These are phyloP conservation scores for Zelostemma sp. DNA, from an alignment of 1,140 invertebrate genomes.

Conservation along the genomic window DNA sequence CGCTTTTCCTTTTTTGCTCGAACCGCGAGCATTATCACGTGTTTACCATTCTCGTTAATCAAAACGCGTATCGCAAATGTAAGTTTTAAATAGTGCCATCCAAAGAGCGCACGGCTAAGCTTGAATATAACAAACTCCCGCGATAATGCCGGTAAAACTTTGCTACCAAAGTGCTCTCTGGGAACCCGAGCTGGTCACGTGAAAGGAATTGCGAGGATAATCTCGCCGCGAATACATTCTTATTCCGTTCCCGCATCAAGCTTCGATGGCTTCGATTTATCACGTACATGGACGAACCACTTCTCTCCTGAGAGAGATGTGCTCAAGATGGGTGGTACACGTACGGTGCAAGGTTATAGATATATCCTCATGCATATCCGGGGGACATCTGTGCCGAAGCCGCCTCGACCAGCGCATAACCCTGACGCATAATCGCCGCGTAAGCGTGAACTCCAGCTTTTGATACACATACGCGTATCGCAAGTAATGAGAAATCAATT, in stretches of 20 bases:
- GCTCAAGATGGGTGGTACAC: constrained; percentile 13
- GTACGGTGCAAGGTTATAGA: constrained; percentile 4
- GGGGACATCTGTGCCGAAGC: constrained; percentile 19
- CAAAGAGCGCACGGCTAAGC: constrained; percentile 35
- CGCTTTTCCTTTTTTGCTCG: constrained; percentile 11
- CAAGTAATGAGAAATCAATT: constrained; percentile 66
- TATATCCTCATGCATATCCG: constrained; percentile 14
- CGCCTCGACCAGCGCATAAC: background rate
- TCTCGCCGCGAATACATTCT: constrained; percentile 61
- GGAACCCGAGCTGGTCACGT: constrained; percentile 39
- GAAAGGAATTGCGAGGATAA: constrained; percentile 65
- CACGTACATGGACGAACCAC: constrained; percentile 53
- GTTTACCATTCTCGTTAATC: constrained; percentile 28
- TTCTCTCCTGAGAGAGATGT: constrained; percentile 18
- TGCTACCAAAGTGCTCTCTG: constrained; percentile 56
- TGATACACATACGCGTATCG: constrained; percentile 17
- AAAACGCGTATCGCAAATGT: constrained; percentile 30
- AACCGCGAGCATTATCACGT: constrained; percentile 17
- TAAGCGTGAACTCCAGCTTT: constrained; percentile 20
- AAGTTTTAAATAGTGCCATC: constrained; percentile 37
- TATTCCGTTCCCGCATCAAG: constrained; percentile 61
- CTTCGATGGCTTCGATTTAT: constrained; percentile 66
- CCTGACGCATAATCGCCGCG: constrained; percentile 21
- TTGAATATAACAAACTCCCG: constrained; percentile 58
- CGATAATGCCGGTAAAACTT: constrained; percentile 58